These are phyloP conservation scores for Tor tambroides DNA, from an alignment of 2,113 vertebrate species.

Conservation along the genomic window DNA sequence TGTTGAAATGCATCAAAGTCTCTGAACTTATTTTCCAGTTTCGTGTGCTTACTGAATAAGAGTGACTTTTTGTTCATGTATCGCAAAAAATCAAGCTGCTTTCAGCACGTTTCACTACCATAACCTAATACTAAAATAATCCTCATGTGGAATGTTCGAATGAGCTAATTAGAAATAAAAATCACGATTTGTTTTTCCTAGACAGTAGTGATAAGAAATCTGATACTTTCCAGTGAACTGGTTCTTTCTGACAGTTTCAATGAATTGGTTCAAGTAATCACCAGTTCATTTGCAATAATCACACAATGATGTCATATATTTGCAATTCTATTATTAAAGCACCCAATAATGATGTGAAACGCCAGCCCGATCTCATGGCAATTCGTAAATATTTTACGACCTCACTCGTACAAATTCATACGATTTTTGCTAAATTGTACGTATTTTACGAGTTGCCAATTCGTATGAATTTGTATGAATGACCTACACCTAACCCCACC, in stretches of 20 bases:
- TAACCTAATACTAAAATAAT: neutral
- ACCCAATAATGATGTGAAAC: neutral
- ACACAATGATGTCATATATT: neutral
- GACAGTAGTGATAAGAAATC: neutral
- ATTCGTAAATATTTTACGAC: too few relatives aligned
- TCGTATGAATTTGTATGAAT: too few relatives aligned
- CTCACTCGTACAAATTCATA: too few relatives aligned
- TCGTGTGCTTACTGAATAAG: constrained; percentile 56
- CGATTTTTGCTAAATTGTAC: too few relatives aligned
- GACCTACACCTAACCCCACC: too few relatives aligned
- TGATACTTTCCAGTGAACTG: neutral
- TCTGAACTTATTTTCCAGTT: constrained; percentile 63
- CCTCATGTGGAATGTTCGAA: neutral
- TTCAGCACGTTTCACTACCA: constrained; percentile 31
- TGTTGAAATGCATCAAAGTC: constrained; percentile 56
- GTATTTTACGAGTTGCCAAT: too few relatives aligned
- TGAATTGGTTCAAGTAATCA: neutral
- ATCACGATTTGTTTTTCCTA: neutral
- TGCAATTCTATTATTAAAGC: neutral
- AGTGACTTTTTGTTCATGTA: constrained; percentile 46
- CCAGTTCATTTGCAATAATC: neutral
- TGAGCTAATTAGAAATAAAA: neutral
- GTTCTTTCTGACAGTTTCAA: neutral
- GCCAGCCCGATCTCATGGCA: too few relatives aligned
- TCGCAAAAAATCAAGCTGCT: constrained; percentile 41